Evolutionary conservation across 2,113 vertebrate genomes (phyloP).

Genomic region (Vulpes vulpes): DNA sequence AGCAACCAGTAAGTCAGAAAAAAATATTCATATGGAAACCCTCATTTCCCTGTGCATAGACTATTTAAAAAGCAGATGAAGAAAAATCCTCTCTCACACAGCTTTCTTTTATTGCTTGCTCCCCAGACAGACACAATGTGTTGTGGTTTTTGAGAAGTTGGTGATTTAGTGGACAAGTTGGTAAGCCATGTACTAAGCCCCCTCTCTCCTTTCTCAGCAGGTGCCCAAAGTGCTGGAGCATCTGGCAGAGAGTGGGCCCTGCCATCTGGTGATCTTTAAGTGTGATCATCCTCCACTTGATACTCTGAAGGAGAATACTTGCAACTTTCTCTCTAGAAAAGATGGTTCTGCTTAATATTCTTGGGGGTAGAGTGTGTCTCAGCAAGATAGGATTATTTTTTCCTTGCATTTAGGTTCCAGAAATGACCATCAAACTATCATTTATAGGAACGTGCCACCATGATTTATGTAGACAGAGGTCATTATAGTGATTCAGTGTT

Average conservation of each 20-base stretch:
- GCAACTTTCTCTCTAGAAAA: constrained; percentile 1
- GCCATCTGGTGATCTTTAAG: constrained; percentile 12
- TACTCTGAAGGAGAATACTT: constrained; percentile 39
- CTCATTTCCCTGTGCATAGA: neutral
- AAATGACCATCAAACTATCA: constrained; percentile 56
- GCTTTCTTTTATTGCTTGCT: neutral
- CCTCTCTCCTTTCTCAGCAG: neutral
- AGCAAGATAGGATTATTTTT: constrained; percentile 55
- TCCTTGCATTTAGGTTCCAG: constrained; percentile 58
- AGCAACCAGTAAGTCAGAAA: neutral
- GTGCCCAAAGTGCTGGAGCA: neutral
- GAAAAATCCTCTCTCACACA: neutral
- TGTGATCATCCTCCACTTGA: neutral
- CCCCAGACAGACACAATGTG: neutral
- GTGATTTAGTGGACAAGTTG: constrained; percentile 32
- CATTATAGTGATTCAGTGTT: constrained; percentile 75
- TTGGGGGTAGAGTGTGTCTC: constrained; percentile 46
- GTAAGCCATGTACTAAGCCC: neutral
- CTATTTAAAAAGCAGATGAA: neutral
- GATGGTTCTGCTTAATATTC: constrained; percentile 48
- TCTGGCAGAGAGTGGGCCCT: neutral
- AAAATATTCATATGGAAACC: neutral
- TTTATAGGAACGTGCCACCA: constrained; percentile 63
- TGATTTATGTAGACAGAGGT: constrained; percentile 76
- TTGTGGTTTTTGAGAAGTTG: neutral